phyloP scores from a whole-genome alignment of 2,888 invertebrate species.

The Drosophila robusta region DNA sequence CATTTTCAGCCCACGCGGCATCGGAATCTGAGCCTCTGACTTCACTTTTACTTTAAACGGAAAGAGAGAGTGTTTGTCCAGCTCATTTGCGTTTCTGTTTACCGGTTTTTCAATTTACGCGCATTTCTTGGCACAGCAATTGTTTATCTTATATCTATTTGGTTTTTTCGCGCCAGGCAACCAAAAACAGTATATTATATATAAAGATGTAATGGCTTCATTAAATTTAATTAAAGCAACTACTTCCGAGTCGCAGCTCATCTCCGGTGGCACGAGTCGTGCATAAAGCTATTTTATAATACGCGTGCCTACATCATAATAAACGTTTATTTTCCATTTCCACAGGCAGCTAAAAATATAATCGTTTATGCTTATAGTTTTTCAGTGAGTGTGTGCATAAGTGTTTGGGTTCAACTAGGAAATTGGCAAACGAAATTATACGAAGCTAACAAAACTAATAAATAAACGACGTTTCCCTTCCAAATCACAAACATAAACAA shows the following conservation, averaged over 20 bases:
- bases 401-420: conserved; percentile 45
- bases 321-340: conserved; percentile 42
- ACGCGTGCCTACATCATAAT: conserved; percentile 22
- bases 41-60: conserved; percentile 82
- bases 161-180: conserved; percentile 34
- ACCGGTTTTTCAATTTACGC: conserved; percentile 71
- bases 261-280: conserved; percentile 51
- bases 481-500: conserved; percentile 21
- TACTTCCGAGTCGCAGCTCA: conserved; percentile 65
- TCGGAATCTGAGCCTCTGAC: conserved; percentile 26
- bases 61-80: conserved; percentile 81
- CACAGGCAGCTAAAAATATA: conserved; percentile 19
- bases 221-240: conserved; percentile 74
- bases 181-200: conserved; percentile 15
- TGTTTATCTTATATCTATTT: conserved; percentile 32
- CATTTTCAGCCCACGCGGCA: conserved; percentile 40
- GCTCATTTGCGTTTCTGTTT: conserved; percentile 77
- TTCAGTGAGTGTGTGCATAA: conserved; percentile 41
- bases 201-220: conserved; percentile 58
- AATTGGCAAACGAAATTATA: conserved; percentile 49
- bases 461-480: conserved; percentile 26
- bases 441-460: conserved; percentile 47
- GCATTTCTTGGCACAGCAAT: conserved; percentile 52
- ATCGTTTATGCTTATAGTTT: conserved; percentile 33
- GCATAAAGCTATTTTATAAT: conserved; percentile 37